Evolutionary conservation across 2,888 invertebrate genomes (phyloP).

Genomic region (Caenorhabditis angaria): DNA sequence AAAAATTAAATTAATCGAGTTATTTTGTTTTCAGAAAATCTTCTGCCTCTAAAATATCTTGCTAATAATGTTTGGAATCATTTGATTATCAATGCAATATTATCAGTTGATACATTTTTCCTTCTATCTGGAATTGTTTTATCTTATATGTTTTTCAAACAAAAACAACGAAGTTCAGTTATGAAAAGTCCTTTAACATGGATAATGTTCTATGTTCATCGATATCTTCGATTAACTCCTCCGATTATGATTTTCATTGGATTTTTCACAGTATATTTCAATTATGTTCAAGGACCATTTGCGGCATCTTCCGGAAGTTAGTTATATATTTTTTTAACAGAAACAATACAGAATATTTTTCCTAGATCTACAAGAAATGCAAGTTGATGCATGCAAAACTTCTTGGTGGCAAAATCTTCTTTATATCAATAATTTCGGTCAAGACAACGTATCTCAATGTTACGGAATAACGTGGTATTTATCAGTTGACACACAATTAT

Average conservation of each 20-base stretch:
- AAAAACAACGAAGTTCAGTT: conserved; percentile 8
- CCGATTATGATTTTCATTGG: conserved; percentile 44
- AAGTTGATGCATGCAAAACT: conserved; percentile 25
- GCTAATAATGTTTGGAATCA: conserved; percentile 39
- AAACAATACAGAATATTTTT: not conserved
- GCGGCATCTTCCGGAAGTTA: conserved; percentile 22
- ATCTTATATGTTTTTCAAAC: conserved; percentile 59
- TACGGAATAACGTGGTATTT: conserved; percentile 30
- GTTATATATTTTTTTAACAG: not conserved
- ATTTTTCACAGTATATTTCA: conserved; percentile 31
- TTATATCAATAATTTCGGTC: conserved; percentile 51
- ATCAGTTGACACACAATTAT: conserved; percentile 26
- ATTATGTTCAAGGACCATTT: conserved; percentile 29
- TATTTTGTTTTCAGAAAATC: conserved; percentile 25
- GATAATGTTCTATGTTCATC: conserved; percentile 46
- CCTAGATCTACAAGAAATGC: conserved; percentile 10
- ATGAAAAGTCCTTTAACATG: conserved; percentile 31
- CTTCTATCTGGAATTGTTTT: conserved; percentile 61
- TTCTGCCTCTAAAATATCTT: conserved; percentile 19
- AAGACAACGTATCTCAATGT: conserved; percentile 22
- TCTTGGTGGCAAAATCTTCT: conserved; percentile 48
- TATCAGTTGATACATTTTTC: conserved; percentile 64
- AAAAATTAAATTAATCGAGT: conserved; percentile 13
- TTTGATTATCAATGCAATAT: conserved; percentile 45
- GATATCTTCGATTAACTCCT: conserved; percentile 42